Evolutionary conservation across 2,797 vertebrate genomes (phyloP), one percentile per base, ranked within the genome.

Genomic region (Choloepus didactylus): DNA sequence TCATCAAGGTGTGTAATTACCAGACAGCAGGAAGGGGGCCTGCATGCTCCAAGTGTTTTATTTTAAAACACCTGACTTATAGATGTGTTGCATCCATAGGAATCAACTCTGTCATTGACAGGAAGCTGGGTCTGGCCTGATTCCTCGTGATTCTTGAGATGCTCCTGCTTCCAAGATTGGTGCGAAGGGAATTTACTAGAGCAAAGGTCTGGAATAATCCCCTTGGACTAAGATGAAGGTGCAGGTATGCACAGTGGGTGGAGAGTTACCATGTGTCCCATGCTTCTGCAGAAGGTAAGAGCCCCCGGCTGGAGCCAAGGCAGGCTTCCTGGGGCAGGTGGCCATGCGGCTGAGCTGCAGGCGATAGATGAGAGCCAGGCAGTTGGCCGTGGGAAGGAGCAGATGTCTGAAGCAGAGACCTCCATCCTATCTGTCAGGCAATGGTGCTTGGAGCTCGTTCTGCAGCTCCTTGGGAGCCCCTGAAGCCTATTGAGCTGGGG

Each of bases 181-280:
- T 0, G 3, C 18, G 19, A 35, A 0, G 8, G 38, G 60, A 72
- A 38, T 0, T 1, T 11, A 56, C 90, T 1, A 1, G 35, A 62
- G 15, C 5, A 56, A 59, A 76, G 38, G 38, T 64, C 49, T 19
- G 11, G 9, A 4, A 31, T 1, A 0, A 38, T 46, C 54, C 75
- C 44, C n/a, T 67, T 25, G 16, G 54, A 18, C 4, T 18, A 49
- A 49, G 10, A 49, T 49, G 46, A 49, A 49, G 46, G 35, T 35
- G 5, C 54, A 67, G 67, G n/a, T 35, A n/a, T 35, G 18, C n/a
- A 21, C 7, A 21, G 67, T 21, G 19, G 67, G 67, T 15, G 5
- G 67, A 19, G n/a, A 69, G 14, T 7, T 35, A 35, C n/a, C 35
- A 69, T 18, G 15, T 21, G 19, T 18, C 6, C 16, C 54, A 56